Evolutionary conservation across 2,888 invertebrate species (phyloP).

Genomic region (Artemia sp.): DNA sequence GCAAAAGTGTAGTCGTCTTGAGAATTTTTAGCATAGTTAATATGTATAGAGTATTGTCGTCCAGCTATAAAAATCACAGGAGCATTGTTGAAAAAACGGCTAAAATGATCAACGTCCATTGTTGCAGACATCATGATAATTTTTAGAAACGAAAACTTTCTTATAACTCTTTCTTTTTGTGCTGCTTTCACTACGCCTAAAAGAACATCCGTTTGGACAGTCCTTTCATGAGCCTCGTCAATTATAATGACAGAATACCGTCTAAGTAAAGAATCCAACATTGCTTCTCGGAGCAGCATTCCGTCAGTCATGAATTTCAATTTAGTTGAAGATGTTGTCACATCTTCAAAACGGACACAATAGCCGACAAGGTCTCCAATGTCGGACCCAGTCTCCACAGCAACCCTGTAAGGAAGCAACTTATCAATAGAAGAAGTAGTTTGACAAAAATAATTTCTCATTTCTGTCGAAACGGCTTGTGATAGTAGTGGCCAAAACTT

Average conservation of each 20-base stretch:
- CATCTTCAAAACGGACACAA: slow-evolving; percentile 78
- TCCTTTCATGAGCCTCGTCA: slow-evolving; percentile 90
- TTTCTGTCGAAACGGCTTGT: too few relatives aligned
- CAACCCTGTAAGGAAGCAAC: slow-evolving; percentile 32
- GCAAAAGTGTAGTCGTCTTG: slow-evolving; percentile 71
- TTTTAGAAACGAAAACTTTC: slow-evolving; percentile 46
- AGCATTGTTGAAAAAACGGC: slow-evolving; percentile 67
- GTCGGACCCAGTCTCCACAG: slow-evolving; percentile 35
- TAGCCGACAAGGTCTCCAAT: slow-evolving; percentile 44
- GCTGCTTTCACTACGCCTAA: slow-evolving; percentile 81
- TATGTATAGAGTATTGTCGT: slow-evolving; percentile 58
- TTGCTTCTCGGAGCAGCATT: slow-evolving; percentile 76
- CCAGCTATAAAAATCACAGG: slow-evolving; percentile 79
- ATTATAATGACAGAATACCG: slow-evolving; percentile 67
- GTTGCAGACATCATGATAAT: slow-evolving; percentile 84
- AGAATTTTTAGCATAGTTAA: slow-evolving; percentile 49
- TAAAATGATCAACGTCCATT: slow-evolving; percentile 87
- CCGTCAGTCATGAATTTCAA: slow-evolving; percentile 89
- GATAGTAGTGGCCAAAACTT: too few relatives aligned
- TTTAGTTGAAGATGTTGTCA: slow-evolving; percentile 57
- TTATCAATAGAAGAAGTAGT: too few relatives aligned
- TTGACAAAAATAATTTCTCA: too few relatives aligned
- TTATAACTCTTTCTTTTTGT: slow-evolving; percentile 48
- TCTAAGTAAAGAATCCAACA: slow-evolving; percentile 47
- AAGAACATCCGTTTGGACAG: slow-evolving; percentile 78